Percentiles rank a stretch among this genome's conserved stretches.
phyloP scores from a whole-genome alignment of 2,797 vertebrate genomes.

The Pogoniulus pusillus region DNA sequence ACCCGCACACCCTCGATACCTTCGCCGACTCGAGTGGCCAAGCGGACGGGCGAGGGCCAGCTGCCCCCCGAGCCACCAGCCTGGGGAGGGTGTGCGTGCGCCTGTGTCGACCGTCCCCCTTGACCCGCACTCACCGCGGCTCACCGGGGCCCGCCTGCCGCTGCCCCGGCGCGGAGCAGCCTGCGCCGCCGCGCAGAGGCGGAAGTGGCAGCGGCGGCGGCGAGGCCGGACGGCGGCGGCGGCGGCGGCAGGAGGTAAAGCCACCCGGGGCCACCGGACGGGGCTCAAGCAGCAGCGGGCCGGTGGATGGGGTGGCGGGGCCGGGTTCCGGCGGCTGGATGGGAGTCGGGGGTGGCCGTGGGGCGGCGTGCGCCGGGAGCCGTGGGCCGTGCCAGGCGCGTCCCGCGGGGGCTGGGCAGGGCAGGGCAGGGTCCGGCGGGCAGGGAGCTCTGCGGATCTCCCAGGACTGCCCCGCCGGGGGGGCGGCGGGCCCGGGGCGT shows the following conservation, averaged over 20 bases:
- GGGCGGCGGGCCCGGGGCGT: neutral
- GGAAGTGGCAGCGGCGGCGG: slow-evolving; percentile 5
- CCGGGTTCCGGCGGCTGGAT: neutral
- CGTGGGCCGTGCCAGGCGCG: neutral
- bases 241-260: neutral
- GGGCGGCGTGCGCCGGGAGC: neutral
- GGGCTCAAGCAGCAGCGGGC: too few relatives aligned
- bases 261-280: neutral
- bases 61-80: too few relatives aligned
- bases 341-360: too few relatives aligned
- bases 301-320: neutral
- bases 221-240: neutral
- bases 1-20: too few relatives aligned
- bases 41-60: too few relatives aligned
- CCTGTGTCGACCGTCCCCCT: too few relatives aligned
- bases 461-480: neutral
- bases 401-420: neutral
- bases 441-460: neutral
- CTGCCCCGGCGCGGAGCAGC: neutral
- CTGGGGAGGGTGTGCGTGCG: too few relatives aligned
- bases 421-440: neutral
- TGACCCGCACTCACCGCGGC: too few relatives aligned
- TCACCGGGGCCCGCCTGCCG: too few relatives aligned
- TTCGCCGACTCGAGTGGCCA: too few relatives aligned
- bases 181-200: neutral